A percentile compares a stretch with the other conserved stretches of the same genome.
These are phyloP conservation scores for Coenonympha arcania DNA, from an alignment of 2,888 invertebrate genomes.

Conservation along the genomic window DNA sequence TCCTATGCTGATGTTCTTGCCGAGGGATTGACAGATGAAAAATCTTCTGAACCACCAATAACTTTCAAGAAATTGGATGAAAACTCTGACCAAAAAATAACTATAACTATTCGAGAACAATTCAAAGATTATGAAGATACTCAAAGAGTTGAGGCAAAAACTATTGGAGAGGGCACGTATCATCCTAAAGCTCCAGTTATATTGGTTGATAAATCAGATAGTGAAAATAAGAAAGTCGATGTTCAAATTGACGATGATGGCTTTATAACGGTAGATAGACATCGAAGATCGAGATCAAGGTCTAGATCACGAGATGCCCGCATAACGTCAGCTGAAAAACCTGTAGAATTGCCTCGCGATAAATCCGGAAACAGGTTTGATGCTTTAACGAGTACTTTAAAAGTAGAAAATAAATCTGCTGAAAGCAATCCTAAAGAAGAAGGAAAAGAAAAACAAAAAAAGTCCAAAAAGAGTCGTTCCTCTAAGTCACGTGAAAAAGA, in stretches of 20 bases:
- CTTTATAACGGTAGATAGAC: slow-evolving; percentile 66
- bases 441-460: slow-evolving; percentile 37
- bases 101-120: slow-evolving; percentile 13
- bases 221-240: slow-evolving; percentile 41
- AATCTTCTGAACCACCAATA: slow-evolving; percentile 25
- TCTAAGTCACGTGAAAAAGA: slow-evolving; percentile 61
- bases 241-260: slow-evolving; percentile 58
- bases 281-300: slow-evolving; percentile 70
- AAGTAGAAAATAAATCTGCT: slow-evolving; percentile 35
- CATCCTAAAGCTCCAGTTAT: slow-evolving; percentile 49
- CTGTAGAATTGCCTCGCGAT: slow-evolving; percentile 39
- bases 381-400: slow-evolving; percentile 44
- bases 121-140: slow-evolving; percentile 22
- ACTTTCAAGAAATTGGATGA: slow-evolving; percentile 8
- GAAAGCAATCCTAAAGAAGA: slow-evolving; percentile 35
- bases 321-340: slow-evolving; percentile 43
- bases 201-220: slow-evolving; percentile 52
- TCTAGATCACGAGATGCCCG: slow-evolving; percentile 72
- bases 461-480: slow-evolving; percentile 47
- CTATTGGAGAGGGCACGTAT: slow-evolving; percentile 43
- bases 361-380: slow-evolving; percentile 56
- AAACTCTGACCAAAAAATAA: slow-evolving; percentile 24
- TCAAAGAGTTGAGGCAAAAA: slow-evolving; percentile 59
- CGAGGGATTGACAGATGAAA: slow-evolving; percentile 44
- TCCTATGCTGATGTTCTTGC: slow-evolving; percentile 81